Evolutionary conservation across 2,113 vertebrate species (phyloP).

Genomic region (Melanostigma gelatinosum): DNA sequence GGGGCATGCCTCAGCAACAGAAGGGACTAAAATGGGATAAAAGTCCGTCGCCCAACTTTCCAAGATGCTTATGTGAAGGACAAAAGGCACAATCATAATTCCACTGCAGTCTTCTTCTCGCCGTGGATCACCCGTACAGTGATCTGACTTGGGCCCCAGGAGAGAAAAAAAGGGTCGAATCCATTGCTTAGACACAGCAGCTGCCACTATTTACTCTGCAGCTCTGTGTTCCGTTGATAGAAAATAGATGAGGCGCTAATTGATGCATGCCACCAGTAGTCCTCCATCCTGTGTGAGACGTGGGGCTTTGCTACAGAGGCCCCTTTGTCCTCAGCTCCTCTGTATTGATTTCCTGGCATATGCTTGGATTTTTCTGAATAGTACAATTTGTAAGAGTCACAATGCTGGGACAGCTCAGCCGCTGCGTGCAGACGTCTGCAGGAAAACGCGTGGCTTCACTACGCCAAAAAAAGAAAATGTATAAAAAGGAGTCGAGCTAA

Average conservation of each 20-base stretch:
- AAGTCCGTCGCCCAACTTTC: neutral
- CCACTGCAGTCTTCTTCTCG: neutral
- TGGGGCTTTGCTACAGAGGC: conserved; percentile 26
- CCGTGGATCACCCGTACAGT: neutral
- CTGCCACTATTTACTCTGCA: conserved; percentile 53
- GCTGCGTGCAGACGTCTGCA: conserved; percentile 15
- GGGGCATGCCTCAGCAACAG: neutral
- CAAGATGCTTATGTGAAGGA: neutral
- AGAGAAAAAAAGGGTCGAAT: neutral
- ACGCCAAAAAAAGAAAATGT: neutral
- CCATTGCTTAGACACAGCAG: conserved; percentile 22
- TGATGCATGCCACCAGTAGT: conserved; percentile 55
- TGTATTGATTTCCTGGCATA: conserved; percentile 63
- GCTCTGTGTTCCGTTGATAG: conserved; percentile 61
- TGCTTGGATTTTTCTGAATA: conserved; percentile 49
- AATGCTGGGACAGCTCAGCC: conserved; percentile 35
- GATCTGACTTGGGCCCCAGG: neutral
- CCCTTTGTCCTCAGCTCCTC: conserved; percentile 52
- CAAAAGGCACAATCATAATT: neutral
- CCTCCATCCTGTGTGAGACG: conserved; percentile 51
- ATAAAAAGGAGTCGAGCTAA: neutral
- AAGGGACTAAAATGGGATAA: neutral
- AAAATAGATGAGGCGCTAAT: conserved; percentile 68
- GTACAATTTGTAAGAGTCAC: conserved; percentile 46
- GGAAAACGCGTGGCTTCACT: neutral